phyloP scores from a whole-genome alignment of 2,888 invertebrate genomes.

The Pharmacophagus antenor region DNA sequence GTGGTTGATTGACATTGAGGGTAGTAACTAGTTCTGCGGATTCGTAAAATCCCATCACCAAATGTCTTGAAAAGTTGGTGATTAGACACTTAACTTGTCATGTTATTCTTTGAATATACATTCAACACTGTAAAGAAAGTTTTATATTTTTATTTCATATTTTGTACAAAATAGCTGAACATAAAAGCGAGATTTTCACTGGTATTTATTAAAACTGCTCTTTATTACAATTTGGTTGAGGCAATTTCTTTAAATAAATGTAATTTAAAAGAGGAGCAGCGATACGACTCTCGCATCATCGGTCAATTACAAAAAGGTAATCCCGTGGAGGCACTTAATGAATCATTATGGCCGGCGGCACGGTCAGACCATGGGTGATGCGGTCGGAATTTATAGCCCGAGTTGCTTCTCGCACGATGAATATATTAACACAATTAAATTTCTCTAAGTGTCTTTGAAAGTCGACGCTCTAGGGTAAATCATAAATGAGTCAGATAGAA shows the following conservation, averaged over 20 bases:
- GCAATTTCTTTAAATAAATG: constrained; percentile 39
- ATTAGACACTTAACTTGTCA: too few species aligned
- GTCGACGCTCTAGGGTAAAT: background rate
- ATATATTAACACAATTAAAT: constrained; percentile 19
- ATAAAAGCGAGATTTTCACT: too few species aligned
- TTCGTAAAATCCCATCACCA: too few species aligned
- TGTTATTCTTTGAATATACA: too few species aligned
- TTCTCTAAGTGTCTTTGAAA: background rate
- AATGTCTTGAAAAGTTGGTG: too few species aligned
- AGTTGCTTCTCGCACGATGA: constrained; percentile 22
- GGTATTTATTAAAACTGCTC: too few species aligned
- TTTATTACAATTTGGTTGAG: background rate
- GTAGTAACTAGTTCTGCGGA: too few species aligned
- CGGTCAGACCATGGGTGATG: constrained; percentile 57
- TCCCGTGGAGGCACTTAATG: constrained; percentile 79
- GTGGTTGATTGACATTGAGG: too few species aligned
- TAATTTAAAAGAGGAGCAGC: constrained; percentile 66
- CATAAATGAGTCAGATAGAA: background rate
- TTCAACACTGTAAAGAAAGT: too few species aligned
- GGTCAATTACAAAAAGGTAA: constrained; percentile 80
- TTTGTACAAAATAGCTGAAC: too few species aligned
- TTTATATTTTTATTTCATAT: too few species aligned
- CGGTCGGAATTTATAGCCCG: constrained; percentile 61
- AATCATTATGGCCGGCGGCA: constrained; percentile 74
- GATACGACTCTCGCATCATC: constrained; percentile 76